Evolutionary conservation across 1,140 invertebrate species (phyloP), one percentile per base, ranked within the genome.

Genomic region (Hydropsyche tenuis): DNA sequence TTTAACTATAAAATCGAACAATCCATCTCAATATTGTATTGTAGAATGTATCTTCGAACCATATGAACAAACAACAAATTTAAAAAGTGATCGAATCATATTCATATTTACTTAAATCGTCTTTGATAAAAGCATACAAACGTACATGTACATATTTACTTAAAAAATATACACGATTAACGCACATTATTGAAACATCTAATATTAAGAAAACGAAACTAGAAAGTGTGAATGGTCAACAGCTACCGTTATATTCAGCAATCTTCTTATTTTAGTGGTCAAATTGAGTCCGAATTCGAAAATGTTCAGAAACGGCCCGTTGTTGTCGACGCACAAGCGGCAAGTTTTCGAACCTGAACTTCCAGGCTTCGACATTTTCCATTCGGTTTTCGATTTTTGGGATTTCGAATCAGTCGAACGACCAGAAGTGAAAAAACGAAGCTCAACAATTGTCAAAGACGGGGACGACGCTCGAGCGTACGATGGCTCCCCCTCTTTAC

Each of bases 291-390:
- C 75, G 51, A 65, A 3, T n/a, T 66, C 76, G 46, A 77, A 77
- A 60, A 77, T 77, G 56, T 75, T 75, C 1, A 77, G 62, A 30
- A 77, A 77, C 20, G 76, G 76, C 27, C 73, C 76, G 63, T 70
- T 60, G 66, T 68, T 73, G 18, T 18, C 22, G 20, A 25, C 76
- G 60, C 76, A 77, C 2, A 77, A 45, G 16, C 76, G 66, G 68
- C 76, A 77, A 2, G 73, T 25, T 68, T 77, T 77, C 7, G 53
- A 22, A 14, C 45, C n/a, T n/a, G n/a, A n/a, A n/a, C n/a, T n/a
- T n/a, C n/a, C n/a, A n/a, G n/a, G n/a, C n/a, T n/a, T n/a, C n/a
- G n/a, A n/a, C n/a, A n/a, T n/a, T n/a, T n/a, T n/a, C n/a, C n/a
- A n/a, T n/a, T n/a, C n/a, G n/a, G n/a, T n/a, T n/a, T n/a, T n/a